A percentile compares a stretch with the other conserved stretches of the same genome.
These are phyloP conservation scores for Scaptomyza hsui DNA, from an alignment of 1,140 invertebrate species.

Conservation along the genomic window DNA sequence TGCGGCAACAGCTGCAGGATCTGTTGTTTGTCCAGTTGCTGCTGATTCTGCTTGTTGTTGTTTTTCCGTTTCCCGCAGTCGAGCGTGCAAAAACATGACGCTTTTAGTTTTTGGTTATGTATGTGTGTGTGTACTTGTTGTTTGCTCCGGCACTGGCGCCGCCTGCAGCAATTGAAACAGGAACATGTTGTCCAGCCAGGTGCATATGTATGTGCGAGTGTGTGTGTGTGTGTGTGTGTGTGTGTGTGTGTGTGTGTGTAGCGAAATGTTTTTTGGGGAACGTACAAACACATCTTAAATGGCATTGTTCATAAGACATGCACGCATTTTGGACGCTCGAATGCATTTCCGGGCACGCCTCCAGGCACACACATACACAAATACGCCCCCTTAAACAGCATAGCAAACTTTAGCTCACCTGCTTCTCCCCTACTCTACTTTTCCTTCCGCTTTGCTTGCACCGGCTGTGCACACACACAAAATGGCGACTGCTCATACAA, in stretches of 20 bases:
- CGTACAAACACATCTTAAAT: slow-evolving; percentile 69
- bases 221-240: slow-evolving; percentile 21
- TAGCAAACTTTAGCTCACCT: slow-evolving; percentile 15
- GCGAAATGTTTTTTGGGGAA: slow-evolving; percentile 61
- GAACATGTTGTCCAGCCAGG: slow-evolving; percentile 73
- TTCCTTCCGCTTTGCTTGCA: not conserved
- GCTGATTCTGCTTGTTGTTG: slow-evolving; percentile 33
- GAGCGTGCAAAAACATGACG: slow-evolving; percentile 75
- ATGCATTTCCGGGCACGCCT: slow-evolving; percentile 71
- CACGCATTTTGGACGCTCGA: slow-evolving; percentile 72
- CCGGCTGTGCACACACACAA: slow-evolving; percentile 11
- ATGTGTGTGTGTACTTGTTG: slow-evolving; percentile 64
- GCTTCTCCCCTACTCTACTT: slow-evolving; percentile 5
- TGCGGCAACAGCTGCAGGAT: slow-evolving; percentile 62
- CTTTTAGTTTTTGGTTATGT: slow-evolving; percentile 68
- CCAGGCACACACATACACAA: slow-evolving; percentile 37
- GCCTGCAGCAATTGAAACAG: slow-evolving; percentile 71
- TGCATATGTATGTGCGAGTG: slow-evolving; percentile 36
- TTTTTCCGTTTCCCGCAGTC: slow-evolving; percentile 60
- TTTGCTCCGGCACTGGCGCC: slow-evolving; percentile 60
- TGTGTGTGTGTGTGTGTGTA: slow-evolving; percentile 22
- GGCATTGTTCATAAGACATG: slow-evolving; percentile 79
- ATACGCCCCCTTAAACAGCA: slow-evolving; percentile 3
- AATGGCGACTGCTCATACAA: slow-evolving; percentile 46
- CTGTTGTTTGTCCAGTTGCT: slow-evolving; percentile 41